These are phyloP conservation scores for Neopipo cinnamomea DNA, from an alignment of 2,113 vertebrate genomes.

Conservation along the genomic window DNA sequence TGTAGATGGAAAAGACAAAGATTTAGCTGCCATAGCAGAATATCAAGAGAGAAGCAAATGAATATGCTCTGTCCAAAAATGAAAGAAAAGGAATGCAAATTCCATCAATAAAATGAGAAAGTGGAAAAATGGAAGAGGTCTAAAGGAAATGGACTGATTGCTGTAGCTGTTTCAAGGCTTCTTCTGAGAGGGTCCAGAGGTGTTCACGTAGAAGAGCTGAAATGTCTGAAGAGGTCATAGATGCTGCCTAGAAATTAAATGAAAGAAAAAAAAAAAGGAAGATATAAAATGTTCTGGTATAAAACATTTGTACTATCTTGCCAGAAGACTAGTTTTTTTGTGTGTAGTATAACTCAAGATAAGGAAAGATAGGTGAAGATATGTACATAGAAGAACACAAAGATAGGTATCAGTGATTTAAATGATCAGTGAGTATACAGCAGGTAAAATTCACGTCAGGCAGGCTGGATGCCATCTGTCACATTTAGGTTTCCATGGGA, in stretches of 20 bases:
- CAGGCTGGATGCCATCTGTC: constrained; percentile 10
- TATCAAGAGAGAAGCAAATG: neutral
- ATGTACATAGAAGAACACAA: neutral
- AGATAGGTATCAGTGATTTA: neutral
- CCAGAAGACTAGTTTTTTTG: neutral
- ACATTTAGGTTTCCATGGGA: neutral
- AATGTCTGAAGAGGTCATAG: neutral
- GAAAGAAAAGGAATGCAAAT: neutral
- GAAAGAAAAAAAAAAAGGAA: neutral
- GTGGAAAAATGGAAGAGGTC: neutral
- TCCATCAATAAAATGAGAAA: neutral
- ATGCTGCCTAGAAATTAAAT: neutral
- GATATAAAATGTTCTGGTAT: neutral
- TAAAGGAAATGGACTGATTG: neutral
- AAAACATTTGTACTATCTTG: neutral
- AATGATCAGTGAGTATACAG: neutral
- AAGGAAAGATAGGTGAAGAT: neutral
- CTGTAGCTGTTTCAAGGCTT: neutral
- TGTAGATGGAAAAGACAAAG: neutral
- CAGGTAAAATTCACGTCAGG: constrained; percentile 31
- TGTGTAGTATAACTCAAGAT: neutral
- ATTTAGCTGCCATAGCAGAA: neutral
- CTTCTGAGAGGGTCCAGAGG: neutral
- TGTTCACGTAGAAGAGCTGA: neutral
- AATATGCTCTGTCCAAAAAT: neutral